Evolutionary conservation across 2,113 vertebrate species (phyloP).

Genomic region (Antechinus flavipes): DNA sequence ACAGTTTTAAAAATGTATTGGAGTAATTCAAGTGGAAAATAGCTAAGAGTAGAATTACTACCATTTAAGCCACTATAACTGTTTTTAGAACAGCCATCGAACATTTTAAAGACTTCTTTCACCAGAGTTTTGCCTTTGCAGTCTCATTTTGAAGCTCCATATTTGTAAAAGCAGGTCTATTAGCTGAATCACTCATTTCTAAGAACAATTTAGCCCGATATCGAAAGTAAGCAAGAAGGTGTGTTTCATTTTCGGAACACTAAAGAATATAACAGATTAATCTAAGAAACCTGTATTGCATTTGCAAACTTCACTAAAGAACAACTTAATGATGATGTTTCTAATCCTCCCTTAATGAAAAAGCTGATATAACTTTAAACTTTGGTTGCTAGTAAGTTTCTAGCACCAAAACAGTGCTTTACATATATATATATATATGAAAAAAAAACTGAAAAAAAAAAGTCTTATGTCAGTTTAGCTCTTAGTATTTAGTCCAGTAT

Average conservation of each 20-base stretch:
- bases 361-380: not conserved
- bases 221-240: not conserved
- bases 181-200: not conserved
- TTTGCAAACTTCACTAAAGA: not conserved
- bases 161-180: not conserved
- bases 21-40: constrained; percentile 73
- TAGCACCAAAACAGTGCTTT: not conserved
- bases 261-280: constrained; percentile 21
- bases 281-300: constrained; percentile 9
- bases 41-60: constrained; percentile 62
- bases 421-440: not conserved
- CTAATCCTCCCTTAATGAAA: not conserved
- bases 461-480: not conserved
- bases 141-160: constrained; percentile 24
- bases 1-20: constrained; percentile 68
- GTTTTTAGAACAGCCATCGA: constrained; percentile 33
- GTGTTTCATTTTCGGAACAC: not conserved
- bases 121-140: not conserved
- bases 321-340: not conserved
- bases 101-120: not conserved
- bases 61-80: constrained; percentile 55
- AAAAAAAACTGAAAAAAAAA: not conserved
- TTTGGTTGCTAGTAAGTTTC: not conserved
- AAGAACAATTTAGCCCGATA: constrained; percentile 21
- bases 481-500: not conserved